Conservation (phyloP, 2,113 vertebrate species). For the Zapus hudsonius region DNA sequence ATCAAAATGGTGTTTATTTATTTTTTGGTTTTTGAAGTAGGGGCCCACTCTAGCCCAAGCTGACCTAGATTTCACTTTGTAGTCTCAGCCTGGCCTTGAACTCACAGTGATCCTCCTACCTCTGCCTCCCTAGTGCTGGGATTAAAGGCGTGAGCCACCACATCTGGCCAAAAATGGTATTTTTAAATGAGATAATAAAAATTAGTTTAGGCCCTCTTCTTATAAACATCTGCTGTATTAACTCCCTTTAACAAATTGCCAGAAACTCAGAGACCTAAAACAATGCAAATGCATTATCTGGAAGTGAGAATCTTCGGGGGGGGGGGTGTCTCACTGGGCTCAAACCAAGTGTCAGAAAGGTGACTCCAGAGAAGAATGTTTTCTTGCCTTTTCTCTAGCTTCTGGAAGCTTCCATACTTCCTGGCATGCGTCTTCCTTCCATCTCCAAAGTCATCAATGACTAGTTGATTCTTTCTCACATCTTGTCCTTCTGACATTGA, state of each 20-base stretch:
- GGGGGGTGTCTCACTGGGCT: background rate
- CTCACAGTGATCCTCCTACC: too few species aligned
- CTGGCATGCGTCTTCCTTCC: background rate
- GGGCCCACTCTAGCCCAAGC: too few species aligned
- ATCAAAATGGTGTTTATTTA: too few species aligned
- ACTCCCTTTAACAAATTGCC: background rate
- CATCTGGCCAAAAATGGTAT: conserved; percentile 50
- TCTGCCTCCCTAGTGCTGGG: too few species aligned
- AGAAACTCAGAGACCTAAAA: background rate
- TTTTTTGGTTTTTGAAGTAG: too few species aligned
- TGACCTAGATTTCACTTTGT: too few species aligned
- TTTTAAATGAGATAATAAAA: conserved; percentile 63
- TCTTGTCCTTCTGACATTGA: accelerated
- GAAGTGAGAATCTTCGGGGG: background rate
- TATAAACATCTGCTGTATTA: background rate
- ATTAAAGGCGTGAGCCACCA: too few species aligned
- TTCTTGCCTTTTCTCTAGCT: background rate
- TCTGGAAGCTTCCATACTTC: background rate
- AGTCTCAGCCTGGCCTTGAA: too few species aligned
- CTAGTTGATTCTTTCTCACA: background rate
- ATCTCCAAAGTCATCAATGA: background rate
- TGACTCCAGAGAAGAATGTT: background rate
- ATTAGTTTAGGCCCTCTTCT: background rate
- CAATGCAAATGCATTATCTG: background rate
- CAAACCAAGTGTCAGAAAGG: background rate